Evolutionary conservation across 2,888 invertebrate genomes (phyloP), one percentile per base, ranked within the genome.

Genomic region (Aphodius granarius): DNA sequence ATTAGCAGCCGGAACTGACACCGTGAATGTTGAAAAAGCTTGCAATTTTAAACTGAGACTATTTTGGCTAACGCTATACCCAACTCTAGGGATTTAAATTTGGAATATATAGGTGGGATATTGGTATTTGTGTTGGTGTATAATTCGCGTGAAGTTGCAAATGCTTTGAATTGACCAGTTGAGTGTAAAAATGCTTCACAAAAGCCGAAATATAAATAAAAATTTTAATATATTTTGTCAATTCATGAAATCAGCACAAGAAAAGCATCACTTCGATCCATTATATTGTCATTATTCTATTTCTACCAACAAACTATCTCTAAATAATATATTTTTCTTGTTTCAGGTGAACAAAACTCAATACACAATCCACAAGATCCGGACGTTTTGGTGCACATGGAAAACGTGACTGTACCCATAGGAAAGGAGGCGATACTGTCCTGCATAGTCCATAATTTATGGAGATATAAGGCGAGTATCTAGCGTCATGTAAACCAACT

Each of bases 391-490:
- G 21, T 68, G 6, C 68, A 19, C 5, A 68, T 68, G 68, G 19
- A 68, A 5, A 68, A 68, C 20, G 22, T 68, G n/a, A 68, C 68
- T 13, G 68, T 68, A 20, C 68, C 68, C n/a, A 68, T 68, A 0
- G 68, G 68, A 68, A 68, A 68, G n/a, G 68, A 68, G 22, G 68
- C 68, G n/a, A 68, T 22, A 21, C 22, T 68, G 22, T 68, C 68
- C 20, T 68, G 68, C 22, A 68, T 68, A 22, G 68, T 68, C n/a
- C 20, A 68, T 68, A 68, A 68, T 68, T 68, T 68, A 68, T 19
- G 68, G n/a, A 20, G 68, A 68, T 68, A 68, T 20, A 68, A 68
- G 68, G 68, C 22, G 22, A 68, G 22, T 43, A 43, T 43, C 43
- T 9, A n/a, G 43, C 43, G 4, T 43, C 43, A 43, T 43, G 43